These are phyloP conservation scores for Drosophila sordidapex DNA, from an alignment of 2,888 invertebrate species.

Conservation along the genomic window DNA sequence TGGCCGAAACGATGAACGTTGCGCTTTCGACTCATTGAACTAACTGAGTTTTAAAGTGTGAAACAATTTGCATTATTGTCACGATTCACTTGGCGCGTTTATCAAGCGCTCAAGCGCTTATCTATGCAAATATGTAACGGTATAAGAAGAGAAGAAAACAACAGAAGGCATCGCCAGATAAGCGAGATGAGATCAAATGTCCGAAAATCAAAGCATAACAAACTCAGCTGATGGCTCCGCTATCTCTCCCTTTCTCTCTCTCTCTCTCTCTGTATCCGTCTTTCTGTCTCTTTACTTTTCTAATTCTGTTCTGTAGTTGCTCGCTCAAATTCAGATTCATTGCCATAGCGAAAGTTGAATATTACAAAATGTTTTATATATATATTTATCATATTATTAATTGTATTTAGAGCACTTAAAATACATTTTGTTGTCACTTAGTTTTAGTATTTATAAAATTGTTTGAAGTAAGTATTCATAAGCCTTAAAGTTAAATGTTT, in stretches of 20 bases:
- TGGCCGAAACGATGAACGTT: slow-evolving; percentile 10
- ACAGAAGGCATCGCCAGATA: slow-evolving; percentile 1
- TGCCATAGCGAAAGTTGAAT: background rate
- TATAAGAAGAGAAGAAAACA: slow-evolving; percentile 20
- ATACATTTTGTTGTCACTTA: background rate
- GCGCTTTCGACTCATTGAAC: slow-evolving; percentile 17
- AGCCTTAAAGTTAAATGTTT: background rate
- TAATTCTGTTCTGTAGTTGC: background rate
- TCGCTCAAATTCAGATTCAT: background rate
- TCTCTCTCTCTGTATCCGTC: background rate
- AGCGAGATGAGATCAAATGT: slow-evolving; percentile 9
- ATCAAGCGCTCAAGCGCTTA: slow-evolving; percentile 35
- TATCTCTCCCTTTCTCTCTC: background rate
- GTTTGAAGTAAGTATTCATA: background rate
- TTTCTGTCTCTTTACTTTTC: background rate
- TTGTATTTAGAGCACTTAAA: background rate
- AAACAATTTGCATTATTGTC: slow-evolving; percentile 63
- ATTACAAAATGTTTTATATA: no score
- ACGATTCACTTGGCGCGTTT: slow-evolving; percentile 55
- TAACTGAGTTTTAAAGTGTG: slow-evolving; percentile 20
- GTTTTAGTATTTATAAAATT: background rate
- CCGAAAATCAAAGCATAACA: slow-evolving; percentile 3
- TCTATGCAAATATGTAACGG: slow-evolving; percentile 44
- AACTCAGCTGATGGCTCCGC: slow-evolving; percentile 23
- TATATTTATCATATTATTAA: no score